Conservation (phyloP, 1,140 invertebrate species). For the Apis dorsata region DNA sequence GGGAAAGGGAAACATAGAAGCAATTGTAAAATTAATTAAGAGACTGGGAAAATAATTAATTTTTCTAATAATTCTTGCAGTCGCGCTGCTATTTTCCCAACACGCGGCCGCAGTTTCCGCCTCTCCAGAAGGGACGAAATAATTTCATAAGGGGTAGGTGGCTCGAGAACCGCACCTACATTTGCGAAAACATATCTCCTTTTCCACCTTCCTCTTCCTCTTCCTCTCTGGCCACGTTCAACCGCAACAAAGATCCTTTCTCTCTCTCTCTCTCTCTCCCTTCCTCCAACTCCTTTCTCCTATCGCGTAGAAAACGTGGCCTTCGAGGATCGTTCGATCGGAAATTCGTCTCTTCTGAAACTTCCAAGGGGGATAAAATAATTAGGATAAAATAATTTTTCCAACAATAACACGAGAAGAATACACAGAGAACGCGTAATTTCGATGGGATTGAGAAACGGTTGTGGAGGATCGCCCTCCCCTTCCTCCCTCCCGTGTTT, state of each 20-base stretch:
- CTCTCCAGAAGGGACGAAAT: constrained; percentile 73
- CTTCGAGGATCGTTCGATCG: no score
- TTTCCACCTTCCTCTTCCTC: constrained; percentile 45
- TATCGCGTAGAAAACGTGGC: no score
- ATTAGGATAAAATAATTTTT: background rate
- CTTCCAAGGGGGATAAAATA: no score
- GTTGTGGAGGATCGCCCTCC: constrained; percentile 34
- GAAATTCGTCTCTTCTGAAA: no score
- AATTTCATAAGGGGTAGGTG: constrained; percentile 75
- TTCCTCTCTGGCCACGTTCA: constrained; percentile 69
- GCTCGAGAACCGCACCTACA: constrained; percentile 78
- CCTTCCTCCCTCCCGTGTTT: constrained; percentile 66
- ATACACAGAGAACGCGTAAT: constrained; percentile 9
- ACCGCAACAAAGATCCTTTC: constrained; percentile 72
- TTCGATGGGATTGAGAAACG: constrained; percentile 56
- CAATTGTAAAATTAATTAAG: constrained; percentile 80
- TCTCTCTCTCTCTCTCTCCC: constrained; percentile 30
- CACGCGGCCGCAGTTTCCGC: constrained; percentile 41
- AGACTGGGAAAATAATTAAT: constrained; percentile 79
- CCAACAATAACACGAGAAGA: constrained; percentile 19
- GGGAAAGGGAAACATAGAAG: constrained; percentile 46
- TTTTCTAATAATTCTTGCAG: constrained; percentile 80
- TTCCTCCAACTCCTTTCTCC: background rate
- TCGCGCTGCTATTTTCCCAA: constrained; percentile 67
- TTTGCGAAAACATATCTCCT: constrained; percentile 73